Evolutionary conservation across 2,797 vertebrate genomes (phyloP).

Genomic region (Balearica regulorum): DNA sequence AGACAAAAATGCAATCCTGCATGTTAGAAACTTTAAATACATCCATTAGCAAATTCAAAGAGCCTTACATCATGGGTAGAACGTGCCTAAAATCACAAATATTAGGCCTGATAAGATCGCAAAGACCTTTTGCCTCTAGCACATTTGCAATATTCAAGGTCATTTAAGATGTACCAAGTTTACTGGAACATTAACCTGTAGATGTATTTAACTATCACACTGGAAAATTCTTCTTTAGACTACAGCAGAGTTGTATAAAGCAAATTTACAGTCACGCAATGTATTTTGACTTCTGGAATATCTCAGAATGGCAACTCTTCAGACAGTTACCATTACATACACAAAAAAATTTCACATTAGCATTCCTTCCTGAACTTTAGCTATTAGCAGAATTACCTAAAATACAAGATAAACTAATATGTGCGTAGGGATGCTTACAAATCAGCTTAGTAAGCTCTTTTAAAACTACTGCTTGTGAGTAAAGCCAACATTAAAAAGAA

Average conservation of each 20-base stretch:
- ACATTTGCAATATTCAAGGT: constrained; percentile 45
- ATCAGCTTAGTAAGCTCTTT: background rate
- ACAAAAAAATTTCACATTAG: background rate
- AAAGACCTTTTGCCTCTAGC: constrained; percentile 6
- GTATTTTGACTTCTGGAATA: background rate
- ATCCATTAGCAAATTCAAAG: background rate
- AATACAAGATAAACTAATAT: background rate
- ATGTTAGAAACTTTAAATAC: background rate
- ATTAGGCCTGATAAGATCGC: constrained; percentile 18
- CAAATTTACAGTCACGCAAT: background rate
- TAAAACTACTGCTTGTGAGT: background rate
- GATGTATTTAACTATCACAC: background rate
- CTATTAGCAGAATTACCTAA: background rate
- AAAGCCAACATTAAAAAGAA: background rate
- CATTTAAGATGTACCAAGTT: background rate
- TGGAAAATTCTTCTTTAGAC: background rate
- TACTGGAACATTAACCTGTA: constrained; percentile 18
- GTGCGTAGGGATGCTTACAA: background rate
- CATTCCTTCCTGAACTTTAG: background rate
- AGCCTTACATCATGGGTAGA: background rate
- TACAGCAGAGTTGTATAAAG: background rate
- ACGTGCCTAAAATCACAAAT: background rate
- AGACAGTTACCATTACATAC: background rate
- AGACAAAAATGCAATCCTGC: background rate
- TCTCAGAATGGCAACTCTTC: background rate